Percentiles rank a stretch among this genome's conserved stretches.
phyloP scores from a whole-genome alignment of 1,140 invertebrate genomes.

The Kradibia gibbosae region DNA sequence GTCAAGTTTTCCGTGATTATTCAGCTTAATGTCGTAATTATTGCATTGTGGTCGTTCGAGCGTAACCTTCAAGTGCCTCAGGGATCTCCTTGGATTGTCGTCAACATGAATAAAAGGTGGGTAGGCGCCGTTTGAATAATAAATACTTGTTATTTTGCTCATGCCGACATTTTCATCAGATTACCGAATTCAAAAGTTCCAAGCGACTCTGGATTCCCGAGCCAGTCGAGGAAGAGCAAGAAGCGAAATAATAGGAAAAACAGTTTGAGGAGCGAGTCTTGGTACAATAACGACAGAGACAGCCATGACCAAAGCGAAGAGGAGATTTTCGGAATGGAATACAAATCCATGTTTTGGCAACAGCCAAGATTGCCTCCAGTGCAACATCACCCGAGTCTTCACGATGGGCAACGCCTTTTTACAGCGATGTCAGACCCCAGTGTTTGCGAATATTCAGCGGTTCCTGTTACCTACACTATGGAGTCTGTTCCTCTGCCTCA shows the following conservation, averaged over 20 bases:
- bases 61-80: constrained; percentile 32
- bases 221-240: constrained; percentile 44
- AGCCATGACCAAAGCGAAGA: constrained; percentile 46
- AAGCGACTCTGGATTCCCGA: constrained; percentile 30
- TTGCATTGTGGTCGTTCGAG: not conserved
- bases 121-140: not conserved
- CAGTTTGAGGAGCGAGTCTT: constrained; percentile 37
- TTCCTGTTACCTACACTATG: constrained; percentile 71
- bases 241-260: constrained; percentile 44
- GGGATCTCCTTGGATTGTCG: constrained; percentile 26
- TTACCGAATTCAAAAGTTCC: constrained; percentile 28
- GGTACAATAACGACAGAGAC: constrained; percentile 48
- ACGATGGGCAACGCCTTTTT: constrained; percentile 70
- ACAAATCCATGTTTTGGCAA: constrained; percentile 57
- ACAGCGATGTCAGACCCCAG: constrained; percentile 72
- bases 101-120: constrained; percentile 46
- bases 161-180: not conserved
- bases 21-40: constrained; percentile 37
- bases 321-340: constrained; percentile 53
- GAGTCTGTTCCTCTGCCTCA: constrained; percentile 72
- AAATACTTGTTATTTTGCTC: not conserved
- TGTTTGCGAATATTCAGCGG: constrained; percentile 71
- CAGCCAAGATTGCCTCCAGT: constrained; percentile 45
- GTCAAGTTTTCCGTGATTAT: constrained; percentile 22
- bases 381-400: constrained; percentile 48